Conservation (phyloP, 2,797 vertebrate genomes). For the Chromobotia macracanthus region DNA sequence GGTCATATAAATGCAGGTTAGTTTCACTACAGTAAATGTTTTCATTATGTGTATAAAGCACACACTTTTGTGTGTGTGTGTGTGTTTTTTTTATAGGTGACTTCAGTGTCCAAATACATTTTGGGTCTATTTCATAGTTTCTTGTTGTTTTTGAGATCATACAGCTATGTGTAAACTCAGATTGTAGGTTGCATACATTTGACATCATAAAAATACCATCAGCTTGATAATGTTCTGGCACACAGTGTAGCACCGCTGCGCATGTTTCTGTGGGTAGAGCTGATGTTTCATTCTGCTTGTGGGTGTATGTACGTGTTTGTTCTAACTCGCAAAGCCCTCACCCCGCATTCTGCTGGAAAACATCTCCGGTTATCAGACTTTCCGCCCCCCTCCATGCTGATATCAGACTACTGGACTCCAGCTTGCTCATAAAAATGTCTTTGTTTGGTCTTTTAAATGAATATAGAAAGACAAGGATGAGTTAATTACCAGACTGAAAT, state of each 20-base stretch:
- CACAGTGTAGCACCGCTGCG: background rate
- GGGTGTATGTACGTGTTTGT: constrained; percentile 29
- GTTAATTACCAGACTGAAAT: constrained; percentile 50
- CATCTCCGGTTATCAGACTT: constrained; percentile 38
- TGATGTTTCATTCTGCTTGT: constrained; percentile 6
- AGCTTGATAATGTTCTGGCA: background rate
- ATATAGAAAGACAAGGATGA: constrained; percentile 12
- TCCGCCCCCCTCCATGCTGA: constrained; percentile 10
- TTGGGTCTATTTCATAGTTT: no score
- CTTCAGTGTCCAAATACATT: background rate
- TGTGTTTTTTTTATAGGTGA: background rate
- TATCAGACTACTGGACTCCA: constrained; percentile 33
- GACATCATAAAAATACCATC: background rate
- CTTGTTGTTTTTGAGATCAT: no score
- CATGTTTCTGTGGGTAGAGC: constrained; percentile 1
- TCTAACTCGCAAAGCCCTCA: constrained; percentile 8
- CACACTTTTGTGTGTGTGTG: no score
- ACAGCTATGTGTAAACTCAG: background rate
- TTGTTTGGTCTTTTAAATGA: constrained; percentile 46
- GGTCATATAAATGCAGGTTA: constrained; percentile 70
- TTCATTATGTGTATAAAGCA: no score
- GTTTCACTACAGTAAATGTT: constrained; percentile 9
- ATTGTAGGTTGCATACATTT: background rate
- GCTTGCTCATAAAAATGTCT: constrained; percentile 34
- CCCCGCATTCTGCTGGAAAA: constrained; percentile 30